phyloP scores from a whole-genome alignment of 2,888 invertebrate species.

The Onthophagus sagittarius region DNA sequence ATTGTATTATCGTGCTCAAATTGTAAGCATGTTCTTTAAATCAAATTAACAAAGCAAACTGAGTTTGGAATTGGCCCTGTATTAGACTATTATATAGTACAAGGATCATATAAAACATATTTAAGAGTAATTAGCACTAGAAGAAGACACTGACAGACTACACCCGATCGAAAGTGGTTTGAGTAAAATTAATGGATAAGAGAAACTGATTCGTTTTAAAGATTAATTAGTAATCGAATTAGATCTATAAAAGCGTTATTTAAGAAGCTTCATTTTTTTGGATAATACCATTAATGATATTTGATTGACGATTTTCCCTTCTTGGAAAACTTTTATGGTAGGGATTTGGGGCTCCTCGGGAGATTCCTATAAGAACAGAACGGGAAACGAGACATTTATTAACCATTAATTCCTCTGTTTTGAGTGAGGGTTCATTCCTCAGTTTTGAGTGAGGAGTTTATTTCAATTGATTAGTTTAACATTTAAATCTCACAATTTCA shows the following conservation, averaged over 20 bases:
- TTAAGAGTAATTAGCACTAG: no score
- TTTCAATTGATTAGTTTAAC: neutral
- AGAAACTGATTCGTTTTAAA: neutral
- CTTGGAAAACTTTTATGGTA: constrained; percentile 22
- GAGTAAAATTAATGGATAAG: neutral
- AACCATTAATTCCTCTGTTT: neutral
- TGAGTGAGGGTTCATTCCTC: neutral
- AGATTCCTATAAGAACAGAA: constrained; percentile 20
- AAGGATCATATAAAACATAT: no score
- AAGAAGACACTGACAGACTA: no score
- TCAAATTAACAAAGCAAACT: no score
- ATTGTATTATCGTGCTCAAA: no score
- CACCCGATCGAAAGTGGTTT: no score
- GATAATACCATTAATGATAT: constrained; percentile 12
- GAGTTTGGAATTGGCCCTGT: no score
- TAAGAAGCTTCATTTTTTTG: neutral
- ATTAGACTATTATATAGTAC: no score
- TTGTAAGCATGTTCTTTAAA: no score
- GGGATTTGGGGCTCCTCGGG: no score
- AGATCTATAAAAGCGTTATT: neutral
- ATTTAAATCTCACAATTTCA: neutral
- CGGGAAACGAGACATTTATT: neutral
- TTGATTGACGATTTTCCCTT: constrained; percentile 19
- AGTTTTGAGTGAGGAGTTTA: neutral
- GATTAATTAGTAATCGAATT: neutral